These are phyloP conservation scores for Pardalotus punctatus DNA, from an alignment of 2,113 vertebrate species.

Conservation along the genomic window DNA sequence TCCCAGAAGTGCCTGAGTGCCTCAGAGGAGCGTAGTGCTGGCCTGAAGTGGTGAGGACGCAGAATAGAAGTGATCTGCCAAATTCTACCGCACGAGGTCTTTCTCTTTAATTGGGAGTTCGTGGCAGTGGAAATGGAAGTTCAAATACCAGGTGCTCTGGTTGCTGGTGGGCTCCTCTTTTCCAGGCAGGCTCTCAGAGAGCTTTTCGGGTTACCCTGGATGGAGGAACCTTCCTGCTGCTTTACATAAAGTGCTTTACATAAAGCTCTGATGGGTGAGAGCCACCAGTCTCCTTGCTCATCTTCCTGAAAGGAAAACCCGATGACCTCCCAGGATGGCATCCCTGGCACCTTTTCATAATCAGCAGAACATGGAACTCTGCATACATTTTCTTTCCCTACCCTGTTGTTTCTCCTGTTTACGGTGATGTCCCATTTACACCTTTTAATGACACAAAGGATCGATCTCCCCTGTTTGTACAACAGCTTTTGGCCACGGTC, in stretches of 20 bases:
- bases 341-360: not conserved
- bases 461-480: not conserved
- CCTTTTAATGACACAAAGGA: not conserved
- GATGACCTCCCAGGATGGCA: not conserved
- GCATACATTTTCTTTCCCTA: not conserved
- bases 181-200: not conserved
- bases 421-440: not conserved
- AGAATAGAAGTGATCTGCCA: not conserved
- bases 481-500: not conserved
- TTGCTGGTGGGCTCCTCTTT: not conserved
- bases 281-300: not conserved
- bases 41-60: not conserved
- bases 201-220: rapidly evolving
- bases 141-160: not conserved
- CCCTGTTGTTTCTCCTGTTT: not conserved
- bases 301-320: not conserved
- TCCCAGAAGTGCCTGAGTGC: not conserved
- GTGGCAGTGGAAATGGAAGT: not conserved
- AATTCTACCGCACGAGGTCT: not conserved
- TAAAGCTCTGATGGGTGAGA: not conserved
- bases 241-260: not conserved
- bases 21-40: not conserved
- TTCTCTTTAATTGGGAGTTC: not conserved
- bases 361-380: not conserved
- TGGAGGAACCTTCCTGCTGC: not conserved